Evolutionary conservation across 2,113 vertebrate species (phyloP), one percentile per base, ranked within the genome.

Genomic region (Pollachius pollachius): DNA sequence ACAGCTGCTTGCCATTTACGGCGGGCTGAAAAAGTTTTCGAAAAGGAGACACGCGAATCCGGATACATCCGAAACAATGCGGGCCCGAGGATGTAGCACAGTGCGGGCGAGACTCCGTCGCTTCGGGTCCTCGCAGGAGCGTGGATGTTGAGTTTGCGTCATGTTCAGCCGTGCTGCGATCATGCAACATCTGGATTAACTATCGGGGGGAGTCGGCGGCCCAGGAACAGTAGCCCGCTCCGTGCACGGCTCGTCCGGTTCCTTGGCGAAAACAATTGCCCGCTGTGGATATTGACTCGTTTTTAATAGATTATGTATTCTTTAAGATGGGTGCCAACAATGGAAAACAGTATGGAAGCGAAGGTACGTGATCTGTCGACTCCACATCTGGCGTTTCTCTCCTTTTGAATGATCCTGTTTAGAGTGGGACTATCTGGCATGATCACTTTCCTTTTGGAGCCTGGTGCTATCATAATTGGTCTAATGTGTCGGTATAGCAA

Each of bases 311-410:
- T 94, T 92, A 95, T 97, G 96, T 94, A 89, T 93, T 85, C 92
- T 87, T 82, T 94, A 92, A 92, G 91, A 98, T 98, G 97, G 97
- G 97, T 83, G 95, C 96, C 82, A 96, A 97, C 94, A 96, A 97
- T 95, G 96, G 96, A 91, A 98, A 97, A 89, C 95, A 93, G 90
- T 95, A 93, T 89, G 97, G 95, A 92, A 98, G 96, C 83, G 97
- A 98, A 91, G 97, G 97, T 98, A 91, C 94, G 96, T 88, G 52
- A 16, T 69, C 16, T 62, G 60, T 13, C 58, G 27, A 71, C 60
- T 3, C 21, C 54, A 65, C 69, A 67, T 25, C 19, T 52, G 48
- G 48, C 18, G 19, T 48, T 65, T 18, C 16, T 65, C 5, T 65
- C 15, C 15, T 30, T 63, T 30, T 30, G 17, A 23, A 9, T 48